phyloP scores from a whole-genome alignment of 2,113 vertebrate species.

The Galbula dea region DNA sequence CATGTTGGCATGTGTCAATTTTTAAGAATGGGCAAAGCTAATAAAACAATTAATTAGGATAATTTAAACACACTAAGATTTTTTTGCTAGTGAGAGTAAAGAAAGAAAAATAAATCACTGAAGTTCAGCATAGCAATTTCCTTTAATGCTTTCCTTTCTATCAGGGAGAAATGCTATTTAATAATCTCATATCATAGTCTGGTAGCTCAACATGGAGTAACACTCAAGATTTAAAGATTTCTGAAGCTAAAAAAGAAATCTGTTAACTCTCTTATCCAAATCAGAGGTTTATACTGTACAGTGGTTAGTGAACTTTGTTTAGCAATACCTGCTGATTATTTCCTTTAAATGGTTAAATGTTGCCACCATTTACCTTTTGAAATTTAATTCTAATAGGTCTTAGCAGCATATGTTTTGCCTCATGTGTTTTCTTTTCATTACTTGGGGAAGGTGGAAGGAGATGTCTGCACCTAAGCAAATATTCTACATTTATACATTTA shows the following conservation, averaged over 20 bases:
- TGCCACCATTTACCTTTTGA: background rate
- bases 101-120: background rate
- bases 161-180: background rate
- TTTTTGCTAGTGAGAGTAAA: background rate
- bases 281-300: background rate
- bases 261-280: background rate
- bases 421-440: background rate
- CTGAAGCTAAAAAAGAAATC: background rate
- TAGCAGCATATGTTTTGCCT: background rate
- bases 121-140: background rate
- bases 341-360: background rate
- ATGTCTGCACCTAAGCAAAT: background rate
- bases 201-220: background rate
- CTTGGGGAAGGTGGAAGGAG: background rate
- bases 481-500: background rate
- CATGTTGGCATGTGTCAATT: background rate
- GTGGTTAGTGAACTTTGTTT: background rate
- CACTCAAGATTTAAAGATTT: background rate
- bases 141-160: background rate
- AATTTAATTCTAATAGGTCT: background rate
- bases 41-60: background rate
- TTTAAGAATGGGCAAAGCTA: background rate
- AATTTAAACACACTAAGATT: background rate
- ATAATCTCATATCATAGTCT: background rate
- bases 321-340: background rate